A percentile compares a stretch with the other conserved stretches of the same genome.
phyloP scores from a whole-genome alignment of 2,113 vertebrate species.

The Chamaea fasciata region DNA sequence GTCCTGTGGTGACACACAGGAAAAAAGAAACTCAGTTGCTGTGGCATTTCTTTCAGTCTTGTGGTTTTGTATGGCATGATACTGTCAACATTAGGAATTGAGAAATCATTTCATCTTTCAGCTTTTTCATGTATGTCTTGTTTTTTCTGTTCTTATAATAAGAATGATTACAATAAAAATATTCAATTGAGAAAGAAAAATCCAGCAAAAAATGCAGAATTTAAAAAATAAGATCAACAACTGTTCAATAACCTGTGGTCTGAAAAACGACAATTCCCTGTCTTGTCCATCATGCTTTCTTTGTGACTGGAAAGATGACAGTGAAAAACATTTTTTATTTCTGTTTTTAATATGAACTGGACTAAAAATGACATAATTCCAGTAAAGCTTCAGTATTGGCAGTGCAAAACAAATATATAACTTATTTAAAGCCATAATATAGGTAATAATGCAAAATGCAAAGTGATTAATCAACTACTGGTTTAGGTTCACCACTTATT shows the following conservation, averaged over 20 bases:
- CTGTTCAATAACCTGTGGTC: not conserved
- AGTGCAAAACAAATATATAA: not conserved
- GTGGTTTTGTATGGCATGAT: not conserved
- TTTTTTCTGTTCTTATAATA: not conserved
- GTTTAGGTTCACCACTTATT: not conserved
- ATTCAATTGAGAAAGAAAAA: not conserved
- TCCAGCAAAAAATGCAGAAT: not conserved
- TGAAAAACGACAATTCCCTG: not conserved
- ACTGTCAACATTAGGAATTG: not conserved
- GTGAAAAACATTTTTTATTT: not conserved
- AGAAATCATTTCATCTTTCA: not conserved
- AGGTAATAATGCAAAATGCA: not conserved
- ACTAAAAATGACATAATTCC: not conserved
- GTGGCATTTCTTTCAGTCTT: not conserved
- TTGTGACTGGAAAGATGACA: not conserved
- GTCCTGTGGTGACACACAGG: not conserved
- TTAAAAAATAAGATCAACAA: not conserved
- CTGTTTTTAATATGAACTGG: not conserved
- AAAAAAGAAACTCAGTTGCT: not conserved
- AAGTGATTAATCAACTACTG: not conserved
- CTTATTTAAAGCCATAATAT: not conserved
- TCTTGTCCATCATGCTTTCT: not conserved
- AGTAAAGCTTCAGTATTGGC: not conserved
- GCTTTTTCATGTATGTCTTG: not conserved
- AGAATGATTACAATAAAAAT: not conserved